Base-by-base conservation (phyloP, 2,113 vertebrate species). In the Marcusenius ussheri region DNA sequence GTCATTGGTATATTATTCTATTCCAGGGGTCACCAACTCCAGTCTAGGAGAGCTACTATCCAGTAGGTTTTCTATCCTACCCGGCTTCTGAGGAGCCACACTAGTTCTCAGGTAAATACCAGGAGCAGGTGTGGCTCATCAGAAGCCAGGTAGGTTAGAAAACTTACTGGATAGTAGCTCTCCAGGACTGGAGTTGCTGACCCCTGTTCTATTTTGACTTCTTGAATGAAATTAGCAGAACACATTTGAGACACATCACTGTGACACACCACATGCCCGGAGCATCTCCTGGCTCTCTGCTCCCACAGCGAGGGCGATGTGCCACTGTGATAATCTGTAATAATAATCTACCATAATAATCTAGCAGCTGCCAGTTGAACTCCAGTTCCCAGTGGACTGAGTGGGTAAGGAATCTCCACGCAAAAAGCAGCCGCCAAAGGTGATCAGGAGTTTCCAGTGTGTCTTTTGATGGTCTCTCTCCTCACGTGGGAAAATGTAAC, bases 401-500 rank as follows among this genome's bases (percentile, higher is more conserved):
- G 39, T 42, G 7, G 42, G 24, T 24, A 45, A 3, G 45, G 83
- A 19, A 47, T n/a, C 45, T 10, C 83, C 45, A 47, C 1, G 83
- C 8, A 3, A 47, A 19, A 84, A 84, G 74, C 74, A 77, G 74
- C 6, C 74, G 17, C 31, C 74, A 77, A 77, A 77, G 15, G 35
- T n/a, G 77, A 45, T 45, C 77, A 21, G 19, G 42, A 39, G 70
- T 77, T 77, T 77, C 31, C 85, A 86, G 27, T 8, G 27, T 87
- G 49, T 53, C 27, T 49, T 51, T 87, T 87, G 46, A 87, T 51
- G n/a, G n/a, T 51, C 49, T 51, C 21, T 84, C 49, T 56, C 49
- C 31, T 24, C 89, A 83, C 77, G n/a, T n/a, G 17, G 19, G 77
- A 21, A 56, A 83, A 53, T 92, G 83, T 84, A 24, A 35, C 46